phyloP scores from a whole-genome alignment of 2,888 invertebrate species.

The Octonoba sinensis region DNA sequence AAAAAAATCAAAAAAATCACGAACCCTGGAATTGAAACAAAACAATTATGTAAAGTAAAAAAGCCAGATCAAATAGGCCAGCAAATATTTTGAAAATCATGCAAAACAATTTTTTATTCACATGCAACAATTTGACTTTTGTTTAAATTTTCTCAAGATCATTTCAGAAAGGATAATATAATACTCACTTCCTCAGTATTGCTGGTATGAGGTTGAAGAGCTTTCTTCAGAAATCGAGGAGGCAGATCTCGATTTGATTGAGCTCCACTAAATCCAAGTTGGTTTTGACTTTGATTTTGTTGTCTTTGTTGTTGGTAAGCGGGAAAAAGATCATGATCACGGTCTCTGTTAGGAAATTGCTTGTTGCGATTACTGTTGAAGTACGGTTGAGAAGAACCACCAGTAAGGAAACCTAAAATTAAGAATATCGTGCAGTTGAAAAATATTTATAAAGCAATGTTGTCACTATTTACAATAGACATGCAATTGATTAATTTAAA shows the following conservation, averaged over 20 bases:
- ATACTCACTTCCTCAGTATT: conserved; percentile 39
- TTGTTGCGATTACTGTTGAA: conserved; percentile 55
- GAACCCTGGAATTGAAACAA: too few species aligned
- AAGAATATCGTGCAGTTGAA: too few species aligned
- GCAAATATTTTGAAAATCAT: too few species aligned
- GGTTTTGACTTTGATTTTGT: conserved; percentile 53
- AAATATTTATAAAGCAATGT: too few species aligned
- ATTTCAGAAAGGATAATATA: background rate
- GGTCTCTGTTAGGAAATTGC: conserved; percentile 58
- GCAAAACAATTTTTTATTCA: too few species aligned
- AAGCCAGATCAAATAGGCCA: too few species aligned
- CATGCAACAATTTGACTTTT: too few species aligned
- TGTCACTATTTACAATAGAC: too few species aligned
- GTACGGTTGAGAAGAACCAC: conserved; percentile 36
- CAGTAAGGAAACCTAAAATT: conserved; percentile 36
- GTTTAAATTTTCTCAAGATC: too few species aligned
- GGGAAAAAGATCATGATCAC: conserved; percentile 59
- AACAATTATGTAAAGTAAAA: too few species aligned
- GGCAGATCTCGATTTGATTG: conserved; percentile 61
- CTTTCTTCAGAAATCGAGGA: conserved; percentile 65
- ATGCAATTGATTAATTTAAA: background rate
- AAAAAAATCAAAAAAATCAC: too few species aligned
- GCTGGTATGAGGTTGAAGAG: conserved; percentile 63
- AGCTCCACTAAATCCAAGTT: conserved; percentile 40
- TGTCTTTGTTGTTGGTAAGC: conserved; percentile 53